phyloP scores from a whole-genome alignment of 2,888 invertebrate genomes.

The Lydus trimaculatus region DNA sequence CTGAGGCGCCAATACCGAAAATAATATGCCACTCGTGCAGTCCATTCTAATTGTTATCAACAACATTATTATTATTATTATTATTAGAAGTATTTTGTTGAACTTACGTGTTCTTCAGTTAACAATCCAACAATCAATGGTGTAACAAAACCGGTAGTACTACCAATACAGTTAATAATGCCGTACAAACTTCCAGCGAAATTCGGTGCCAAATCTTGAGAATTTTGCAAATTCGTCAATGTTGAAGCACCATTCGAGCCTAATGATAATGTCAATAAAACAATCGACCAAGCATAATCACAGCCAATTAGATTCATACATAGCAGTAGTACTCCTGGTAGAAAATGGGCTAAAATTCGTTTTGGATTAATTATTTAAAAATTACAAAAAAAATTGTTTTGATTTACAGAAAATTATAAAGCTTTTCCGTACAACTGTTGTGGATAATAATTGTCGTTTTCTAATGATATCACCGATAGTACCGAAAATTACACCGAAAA shows the following conservation, averaged over 20 bases:
- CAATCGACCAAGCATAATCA: constrained; percentile 68
- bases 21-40: constrained; percentile 77
- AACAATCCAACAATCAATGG: constrained; percentile 71
- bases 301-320: constrained; percentile 68
- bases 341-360: constrained; percentile 55
- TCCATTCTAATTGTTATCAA: constrained; percentile 67
- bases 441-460: constrained; percentile 58
- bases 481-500: constrained; percentile 76
- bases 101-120: constrained; percentile 52
- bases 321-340: constrained; percentile 63
- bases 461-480: constrained; percentile 71
- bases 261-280: constrained; percentile 72
- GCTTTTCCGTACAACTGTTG: constrained; percentile 69
- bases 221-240: constrained; percentile 58
- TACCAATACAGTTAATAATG: constrained; percentile 76
- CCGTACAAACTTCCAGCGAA: constrained; percentile 78
- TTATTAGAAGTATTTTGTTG: not conserved
- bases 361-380: not conserved
- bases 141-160: constrained; percentile 75
- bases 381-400: not conserved
- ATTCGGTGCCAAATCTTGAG: constrained; percentile 77
- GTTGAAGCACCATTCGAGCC: constrained; percentile 64
- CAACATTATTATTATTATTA: not conserved
- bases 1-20: constrained; percentile 74
- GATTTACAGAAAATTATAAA: constrained; percentile 71